These are phyloP conservation scores for Sphaeramia orbicularis DNA, from an alignment of 2,797 vertebrate genomes.

Conservation along the genomic window DNA sequence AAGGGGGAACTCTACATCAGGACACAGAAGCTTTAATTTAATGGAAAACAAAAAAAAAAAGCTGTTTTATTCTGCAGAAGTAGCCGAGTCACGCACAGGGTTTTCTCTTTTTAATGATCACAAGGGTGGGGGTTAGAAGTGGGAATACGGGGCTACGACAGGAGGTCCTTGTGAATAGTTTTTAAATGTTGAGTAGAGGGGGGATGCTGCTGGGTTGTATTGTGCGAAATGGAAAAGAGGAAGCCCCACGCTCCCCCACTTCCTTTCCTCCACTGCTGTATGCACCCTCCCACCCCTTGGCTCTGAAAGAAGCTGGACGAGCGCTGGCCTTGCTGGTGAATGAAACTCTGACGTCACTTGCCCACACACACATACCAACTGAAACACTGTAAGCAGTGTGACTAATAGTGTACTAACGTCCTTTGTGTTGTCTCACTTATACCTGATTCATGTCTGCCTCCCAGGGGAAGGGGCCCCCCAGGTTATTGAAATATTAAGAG, in stretches of 20 bases:
- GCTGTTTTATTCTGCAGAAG: constrained; percentile 43
- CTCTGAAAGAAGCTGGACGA: constrained; percentile 56
- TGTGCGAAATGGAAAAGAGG: constrained; percentile 54
- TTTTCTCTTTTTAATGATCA: constrained; percentile 61
- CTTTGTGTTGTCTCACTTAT: constrained; percentile 74
- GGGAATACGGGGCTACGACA: constrained; percentile 29
- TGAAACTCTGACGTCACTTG: constrained; percentile 69
- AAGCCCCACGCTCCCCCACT: constrained; percentile 38
- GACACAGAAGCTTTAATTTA: constrained; percentile 63
- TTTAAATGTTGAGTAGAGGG: constrained; percentile 32
- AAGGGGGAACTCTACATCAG: constrained; percentile 55
- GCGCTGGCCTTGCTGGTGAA: constrained; percentile 72
- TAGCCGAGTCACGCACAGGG: constrained; percentile 49
- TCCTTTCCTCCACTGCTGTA: constrained; percentile 36
- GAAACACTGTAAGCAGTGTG: constrained; percentile 63
- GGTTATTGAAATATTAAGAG: constrained; percentile 75
- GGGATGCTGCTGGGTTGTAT: constrained; percentile 12
- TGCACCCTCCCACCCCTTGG: constrained; percentile 33
- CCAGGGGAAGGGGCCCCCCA: constrained; percentile 46
- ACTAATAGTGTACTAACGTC: constrained; percentile 76
- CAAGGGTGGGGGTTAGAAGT: not conserved
- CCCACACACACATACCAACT: constrained; percentile 43
- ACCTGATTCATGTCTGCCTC: constrained; percentile 80
- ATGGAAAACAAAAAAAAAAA: constrained; percentile 39
- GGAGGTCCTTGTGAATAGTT: constrained; percentile 49